Conservation (phyloP, 2,797 vertebrate genomes). For the Smutsia gigantea region DNA sequence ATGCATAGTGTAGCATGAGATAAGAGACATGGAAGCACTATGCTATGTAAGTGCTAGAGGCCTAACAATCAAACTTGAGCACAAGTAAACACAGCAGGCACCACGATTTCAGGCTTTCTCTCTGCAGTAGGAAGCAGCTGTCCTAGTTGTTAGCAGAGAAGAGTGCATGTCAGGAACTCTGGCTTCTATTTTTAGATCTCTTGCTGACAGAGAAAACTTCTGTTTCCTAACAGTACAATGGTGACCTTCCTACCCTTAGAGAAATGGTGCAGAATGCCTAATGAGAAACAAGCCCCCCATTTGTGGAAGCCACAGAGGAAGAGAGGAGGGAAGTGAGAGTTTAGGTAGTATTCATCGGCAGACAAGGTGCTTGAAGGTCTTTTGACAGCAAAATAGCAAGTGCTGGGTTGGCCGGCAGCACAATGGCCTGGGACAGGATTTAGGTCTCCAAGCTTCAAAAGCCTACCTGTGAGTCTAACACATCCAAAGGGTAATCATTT, state of each 20-base stretch:
- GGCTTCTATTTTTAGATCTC: constrained; percentile 71
- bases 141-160: constrained; percentile 64
- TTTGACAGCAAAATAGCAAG: constrained; percentile 58
- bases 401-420: not conserved
- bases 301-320: constrained; percentile 52
- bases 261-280: constrained; percentile 69
- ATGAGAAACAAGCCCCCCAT: constrained; percentile 63
- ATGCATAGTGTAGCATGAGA: not conserved
- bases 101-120: constrained; percentile 44
- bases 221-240: constrained; percentile 61
- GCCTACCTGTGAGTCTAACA: not conserved
- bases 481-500: not conserved
- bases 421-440: constrained; percentile 11
- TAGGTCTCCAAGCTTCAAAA: constrained; percentile 38
- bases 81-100: constrained; percentile 27
- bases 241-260: constrained; percentile 69
- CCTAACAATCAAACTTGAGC: not conserved
- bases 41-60: not conserved
- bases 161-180: constrained; percentile 65
- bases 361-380: constrained; percentile 36
- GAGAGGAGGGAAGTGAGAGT: constrained; percentile 24
- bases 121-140: constrained; percentile 21
- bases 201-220: constrained; percentile 74
- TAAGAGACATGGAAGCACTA: not conserved
- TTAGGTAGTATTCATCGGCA: constrained; percentile 7